These are phyloP conservation scores for Phataginus tetradactyla DNA, from an alignment of 2,797 vertebrate species.

Conservation along the genomic window DNA sequence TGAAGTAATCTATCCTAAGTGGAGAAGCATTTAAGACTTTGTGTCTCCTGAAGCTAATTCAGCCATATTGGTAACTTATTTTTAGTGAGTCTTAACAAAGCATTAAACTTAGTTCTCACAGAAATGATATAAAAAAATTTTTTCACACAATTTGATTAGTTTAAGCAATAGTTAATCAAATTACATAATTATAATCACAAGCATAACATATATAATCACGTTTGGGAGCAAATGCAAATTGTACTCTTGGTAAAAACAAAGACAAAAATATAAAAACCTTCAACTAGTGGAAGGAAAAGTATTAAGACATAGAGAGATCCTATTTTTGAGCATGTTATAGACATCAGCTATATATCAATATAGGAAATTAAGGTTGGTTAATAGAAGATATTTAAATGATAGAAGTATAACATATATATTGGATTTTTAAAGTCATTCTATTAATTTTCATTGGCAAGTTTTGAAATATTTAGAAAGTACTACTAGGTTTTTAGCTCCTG, in stretches of 20 bases:
- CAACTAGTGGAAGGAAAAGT: background rate
- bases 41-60: background rate
- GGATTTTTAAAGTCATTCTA: background rate
- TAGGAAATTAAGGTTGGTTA: background rate
- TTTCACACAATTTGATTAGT: background rate
- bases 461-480: background rate
- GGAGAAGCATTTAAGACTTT: background rate
- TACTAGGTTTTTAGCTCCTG: background rate
- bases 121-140: background rate
- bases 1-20: background rate
- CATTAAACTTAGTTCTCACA: background rate
- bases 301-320: background rate
- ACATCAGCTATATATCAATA: background rate
- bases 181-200: background rate
- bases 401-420: background rate
- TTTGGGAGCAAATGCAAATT: background rate
- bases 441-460: background rate
- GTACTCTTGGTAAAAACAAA: background rate
- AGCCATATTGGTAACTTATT: background rate
- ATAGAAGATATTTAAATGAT: background rate
- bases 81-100: background rate
- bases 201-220: background rate
- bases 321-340: background rate
- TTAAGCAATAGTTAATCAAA: background rate
- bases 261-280: background rate